phyloP scores from a whole-genome alignment of 1,140 invertebrate genomes.

The Odontomachus brunneus region DNA sequence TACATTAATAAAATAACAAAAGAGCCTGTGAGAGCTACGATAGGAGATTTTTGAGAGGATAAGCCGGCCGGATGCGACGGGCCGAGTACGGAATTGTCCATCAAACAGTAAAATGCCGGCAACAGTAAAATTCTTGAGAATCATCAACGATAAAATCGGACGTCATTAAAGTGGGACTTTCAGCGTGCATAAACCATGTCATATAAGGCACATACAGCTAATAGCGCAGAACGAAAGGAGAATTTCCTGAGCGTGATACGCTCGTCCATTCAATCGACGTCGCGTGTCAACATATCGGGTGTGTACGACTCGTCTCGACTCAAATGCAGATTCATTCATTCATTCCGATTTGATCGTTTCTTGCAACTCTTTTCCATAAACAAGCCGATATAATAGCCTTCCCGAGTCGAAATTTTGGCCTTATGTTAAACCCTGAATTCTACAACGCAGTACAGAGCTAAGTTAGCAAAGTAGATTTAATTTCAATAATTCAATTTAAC shows the following conservation, averaged over 20 bases:
- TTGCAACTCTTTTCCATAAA: no score
- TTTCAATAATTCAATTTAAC: no score
- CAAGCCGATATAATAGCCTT: no score
- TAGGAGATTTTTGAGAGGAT: neutral
- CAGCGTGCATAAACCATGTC: neutral
- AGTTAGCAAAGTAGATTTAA: no score
- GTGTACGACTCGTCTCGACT: neutral
- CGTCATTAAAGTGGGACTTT: neutral
- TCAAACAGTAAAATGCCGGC: neutral
- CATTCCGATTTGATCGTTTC: no score
- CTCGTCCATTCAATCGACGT: neutral
- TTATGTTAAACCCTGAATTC: no score
- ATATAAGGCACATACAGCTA: neutral
- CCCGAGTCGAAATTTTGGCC: no score
- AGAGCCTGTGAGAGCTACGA: neutral
- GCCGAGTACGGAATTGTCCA: neutral
- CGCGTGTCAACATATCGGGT: neutral
- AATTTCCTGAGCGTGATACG: neutral
- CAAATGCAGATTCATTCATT: neutral
- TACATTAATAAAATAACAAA: no score
- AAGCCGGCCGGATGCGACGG: neutral
- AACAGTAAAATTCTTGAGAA: constrained; percentile 3
- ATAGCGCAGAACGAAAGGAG: constrained; percentile 7
- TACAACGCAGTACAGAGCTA: no score
- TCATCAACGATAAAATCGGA: constrained; percentile 6